Evolutionary conservation across 2,797 vertebrate species (phyloP).

Genomic region (Diplodus puntazzo): DNA sequence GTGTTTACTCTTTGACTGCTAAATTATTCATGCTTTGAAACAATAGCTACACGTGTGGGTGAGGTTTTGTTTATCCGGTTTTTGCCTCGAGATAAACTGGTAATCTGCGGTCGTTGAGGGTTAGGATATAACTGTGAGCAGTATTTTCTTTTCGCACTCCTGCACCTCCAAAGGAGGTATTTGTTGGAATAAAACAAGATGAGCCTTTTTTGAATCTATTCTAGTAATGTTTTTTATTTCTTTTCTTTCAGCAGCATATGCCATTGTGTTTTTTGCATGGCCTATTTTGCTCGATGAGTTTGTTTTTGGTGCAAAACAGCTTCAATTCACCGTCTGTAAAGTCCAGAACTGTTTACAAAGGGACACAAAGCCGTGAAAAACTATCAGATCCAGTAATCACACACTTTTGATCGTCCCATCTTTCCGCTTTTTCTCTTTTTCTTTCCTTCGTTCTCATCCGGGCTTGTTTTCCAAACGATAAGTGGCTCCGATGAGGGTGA

Average conservation of each 20-base stretch:
- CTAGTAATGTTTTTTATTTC: not conserved
- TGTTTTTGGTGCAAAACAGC: not conserved
- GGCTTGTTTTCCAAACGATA: constrained; percentile 27
- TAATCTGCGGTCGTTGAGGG: not conserved
- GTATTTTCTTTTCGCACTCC: not conserved
- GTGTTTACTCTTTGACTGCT: constrained; percentile 39
- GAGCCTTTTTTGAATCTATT: not conserved
- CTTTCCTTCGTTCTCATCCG: not conserved
- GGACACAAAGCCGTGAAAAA: not conserved
- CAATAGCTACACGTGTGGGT: constrained; percentile 17
- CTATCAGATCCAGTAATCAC: not conserved
- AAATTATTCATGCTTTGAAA: constrained; percentile 55
- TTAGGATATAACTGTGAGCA: not conserved
- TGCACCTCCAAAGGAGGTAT: not conserved
- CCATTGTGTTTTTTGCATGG: constrained; percentile 3
- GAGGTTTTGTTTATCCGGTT: constrained; percentile 32
- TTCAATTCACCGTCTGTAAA: constrained; percentile 11
- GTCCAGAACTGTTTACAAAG: constrained; percentile 14
- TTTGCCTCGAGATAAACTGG: constrained; percentile 27
- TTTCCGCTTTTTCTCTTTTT: not conserved
- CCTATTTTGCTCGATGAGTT: not conserved
- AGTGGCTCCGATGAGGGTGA: constrained; percentile 42
- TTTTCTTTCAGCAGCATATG: not conserved
- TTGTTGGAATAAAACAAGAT: not conserved
- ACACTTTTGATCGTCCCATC: constrained; percentile 16